These are phyloP conservation scores for Polydrusus pterygomalis DNA, from an alignment of 2,888 invertebrate genomes.

Conservation along the genomic window DNA sequence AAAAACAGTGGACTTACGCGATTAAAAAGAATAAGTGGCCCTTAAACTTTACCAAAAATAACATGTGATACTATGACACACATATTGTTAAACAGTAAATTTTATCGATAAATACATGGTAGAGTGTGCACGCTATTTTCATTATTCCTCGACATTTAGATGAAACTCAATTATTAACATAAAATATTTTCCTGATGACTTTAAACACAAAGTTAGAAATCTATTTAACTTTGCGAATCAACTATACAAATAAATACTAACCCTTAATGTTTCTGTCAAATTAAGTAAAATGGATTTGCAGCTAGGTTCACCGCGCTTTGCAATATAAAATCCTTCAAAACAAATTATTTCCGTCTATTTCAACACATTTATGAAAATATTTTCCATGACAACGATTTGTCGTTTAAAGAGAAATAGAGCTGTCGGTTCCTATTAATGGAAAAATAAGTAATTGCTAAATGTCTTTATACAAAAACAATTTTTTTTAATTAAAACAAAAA, in stretches of 20 bases:
- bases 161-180: no score
- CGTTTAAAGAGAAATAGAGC: slow-evolving; percentile 7
- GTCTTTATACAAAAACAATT: neutral
- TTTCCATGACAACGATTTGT: slow-evolving; percentile 6
- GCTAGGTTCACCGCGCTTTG: neutral
- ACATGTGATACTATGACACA: no score
- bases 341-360: slow-evolving; percentile 13
- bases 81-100: no score
- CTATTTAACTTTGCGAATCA: neutral
- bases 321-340: slow-evolving; percentile 2
- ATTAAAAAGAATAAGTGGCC: no score
- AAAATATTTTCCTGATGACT: no score
- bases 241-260: neutral
- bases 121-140: no score
- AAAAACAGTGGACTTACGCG: no score
- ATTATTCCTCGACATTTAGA: neutral
- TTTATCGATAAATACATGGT: no score
- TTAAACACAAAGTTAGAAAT: no score
- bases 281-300: neutral
- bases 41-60: no score
- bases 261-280: neutral
- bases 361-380: slow-evolving; percentile 9
- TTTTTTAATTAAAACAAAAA: no score
- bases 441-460: neutral
- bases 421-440: neutral